These are phyloP conservation scores for Adineta ricciae DNA, from an alignment of 2,888 invertebrate genomes.

Conservation along the genomic window DNA sequence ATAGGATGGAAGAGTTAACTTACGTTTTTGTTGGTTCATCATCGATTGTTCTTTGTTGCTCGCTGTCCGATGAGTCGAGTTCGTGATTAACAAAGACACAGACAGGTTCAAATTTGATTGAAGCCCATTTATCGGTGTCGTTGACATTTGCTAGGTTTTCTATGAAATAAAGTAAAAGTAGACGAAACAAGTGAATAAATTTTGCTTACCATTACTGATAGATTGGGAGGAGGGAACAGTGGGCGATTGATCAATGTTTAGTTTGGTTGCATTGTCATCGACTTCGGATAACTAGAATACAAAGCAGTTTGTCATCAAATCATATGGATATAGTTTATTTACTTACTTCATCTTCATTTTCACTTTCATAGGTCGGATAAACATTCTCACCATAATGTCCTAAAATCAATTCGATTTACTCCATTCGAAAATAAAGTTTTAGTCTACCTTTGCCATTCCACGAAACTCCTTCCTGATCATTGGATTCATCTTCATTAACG, in stretches of 20 bases:
- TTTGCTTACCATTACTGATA: background rate
- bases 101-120: background rate
- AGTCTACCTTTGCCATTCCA: background rate
- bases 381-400: background rate
- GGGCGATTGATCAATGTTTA: background rate
- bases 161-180: background rate
- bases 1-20: background rate
- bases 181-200: background rate
- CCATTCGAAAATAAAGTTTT: background rate
- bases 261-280: background rate
- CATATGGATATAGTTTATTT: background rate
- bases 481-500: background rate
- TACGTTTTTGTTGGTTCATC: background rate
- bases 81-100: background rate
- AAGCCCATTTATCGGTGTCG: background rate
- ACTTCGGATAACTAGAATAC: background rate
- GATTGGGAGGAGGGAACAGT: background rate
- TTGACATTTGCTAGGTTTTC: background rate
- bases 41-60: background rate
- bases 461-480: background rate
- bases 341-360: constrained; percentile 5
- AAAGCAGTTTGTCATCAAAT: background rate
- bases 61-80: background rate
- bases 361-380: background rate
- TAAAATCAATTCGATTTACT: background rate